Evolutionary conservation across 2,888 invertebrate genomes (phyloP).

Genomic region (Ctena decussata): DNA sequence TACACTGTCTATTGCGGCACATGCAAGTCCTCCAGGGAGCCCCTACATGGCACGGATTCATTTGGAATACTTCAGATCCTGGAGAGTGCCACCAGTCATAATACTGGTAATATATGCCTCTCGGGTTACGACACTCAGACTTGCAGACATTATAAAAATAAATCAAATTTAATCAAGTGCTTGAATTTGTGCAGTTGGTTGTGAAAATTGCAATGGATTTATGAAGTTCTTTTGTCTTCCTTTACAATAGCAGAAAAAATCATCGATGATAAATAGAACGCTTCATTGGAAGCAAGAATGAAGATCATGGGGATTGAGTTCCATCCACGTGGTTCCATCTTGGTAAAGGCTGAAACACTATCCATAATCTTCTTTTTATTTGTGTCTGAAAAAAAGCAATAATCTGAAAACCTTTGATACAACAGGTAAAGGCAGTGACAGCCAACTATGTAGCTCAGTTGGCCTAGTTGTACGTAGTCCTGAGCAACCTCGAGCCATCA

Average conservation of each 20-base stretch:
- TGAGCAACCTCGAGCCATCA: too few relatives aligned
- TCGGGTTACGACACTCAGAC: background rate
- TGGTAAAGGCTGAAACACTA: too few relatives aligned
- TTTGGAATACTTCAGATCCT: background rate
- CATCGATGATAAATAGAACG: background rate
- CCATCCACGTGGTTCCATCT: background rate
- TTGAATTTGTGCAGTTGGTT: slow-evolving; percentile 6
- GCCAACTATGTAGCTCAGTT: too few relatives aligned
- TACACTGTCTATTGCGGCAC: background rate
- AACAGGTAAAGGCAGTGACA: too few relatives aligned
- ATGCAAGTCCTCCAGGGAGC: slow-evolving; percentile 10
- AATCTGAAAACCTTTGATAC: too few relatives aligned
- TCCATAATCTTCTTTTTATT: too few relatives aligned
- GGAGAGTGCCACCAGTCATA: background rate
- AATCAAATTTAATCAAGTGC: slow-evolving; percentile 10
- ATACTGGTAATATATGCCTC: slow-evolving; percentile 7
- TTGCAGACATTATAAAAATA: slow-evolving; percentile 5
- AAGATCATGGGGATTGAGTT: background rate
- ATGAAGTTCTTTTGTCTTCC: background rate
- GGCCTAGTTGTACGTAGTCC: too few relatives aligned
- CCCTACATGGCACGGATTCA: background rate
- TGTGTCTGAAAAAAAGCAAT: too few relatives aligned
- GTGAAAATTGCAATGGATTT: slow-evolving; percentile 8
- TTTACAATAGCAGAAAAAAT: background rate
- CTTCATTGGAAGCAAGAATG: background rate